Evolutionary conservation across 2,888 invertebrate species (phyloP), one percentile per base, ranked within the genome.

Genomic region (Dicyrtomina minuta): DNA sequence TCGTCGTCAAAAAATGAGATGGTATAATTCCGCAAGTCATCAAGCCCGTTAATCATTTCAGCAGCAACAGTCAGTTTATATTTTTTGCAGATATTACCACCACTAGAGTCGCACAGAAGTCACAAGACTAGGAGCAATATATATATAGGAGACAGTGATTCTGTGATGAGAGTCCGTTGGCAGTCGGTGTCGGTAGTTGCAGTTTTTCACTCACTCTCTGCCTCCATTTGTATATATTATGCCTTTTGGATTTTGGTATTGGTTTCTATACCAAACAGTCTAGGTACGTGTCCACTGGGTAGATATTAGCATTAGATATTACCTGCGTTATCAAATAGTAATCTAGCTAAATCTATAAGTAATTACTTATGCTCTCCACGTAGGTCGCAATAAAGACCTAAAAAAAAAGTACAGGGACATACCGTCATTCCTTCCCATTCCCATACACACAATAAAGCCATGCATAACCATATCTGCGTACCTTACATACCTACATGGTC

Each of bases 21-120:
- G 51, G 10, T 58, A 8, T 26, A 58, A 39, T 58, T 62, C 15
- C 49, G 61, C 62, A 49, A 62, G 62, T 62, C 62, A 62, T 62
- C 27, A 49, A 62, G 62, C 49, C 62, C 62, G 62, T 62, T 62
- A 62, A 62, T 62, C 62, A 62, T 62, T 46, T 33, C 27, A 49
- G n/a, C 27, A 27, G 49, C 44, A 22, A 15, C 27, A 27, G 43
- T 43, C 43, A 20, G 39, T 24, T n/a, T n/a, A n/a, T n/a, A n/a
- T n/a, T n/a, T n/a, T n/a, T n/a, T n/a, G n/a, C n/a, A n/a, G n/a
- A n/a, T n/a, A n/a, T n/a, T n/a, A n/a, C n/a, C n/a, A n/a, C n/a
- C n/a, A 33, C 33, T 33, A 5, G 20, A 51, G 51, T 17, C 51
- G 20, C 51, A 33, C 33, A 33, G 33, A 33, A 33, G 33, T 33